A percentile compares a stretch with the other conserved stretches of the same genome.
These are phyloP conservation scores for Drosophila nr. perissopoda DNA, from an alignment of 2,888 invertebrate species.

Conservation along the genomic window DNA sequence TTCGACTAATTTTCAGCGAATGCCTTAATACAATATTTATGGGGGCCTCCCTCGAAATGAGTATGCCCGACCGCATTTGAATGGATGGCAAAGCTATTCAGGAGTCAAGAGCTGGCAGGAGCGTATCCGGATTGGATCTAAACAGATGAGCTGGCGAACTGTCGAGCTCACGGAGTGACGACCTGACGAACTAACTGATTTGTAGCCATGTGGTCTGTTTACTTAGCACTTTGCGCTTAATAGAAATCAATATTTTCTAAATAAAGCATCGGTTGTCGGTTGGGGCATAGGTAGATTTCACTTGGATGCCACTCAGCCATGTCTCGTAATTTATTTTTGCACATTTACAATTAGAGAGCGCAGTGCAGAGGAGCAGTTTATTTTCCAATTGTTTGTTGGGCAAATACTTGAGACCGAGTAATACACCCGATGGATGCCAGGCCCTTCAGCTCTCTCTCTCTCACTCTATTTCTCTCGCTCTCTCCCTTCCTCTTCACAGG, in stretches of 20 bases:
- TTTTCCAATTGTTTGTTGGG: constrained; percentile 76
- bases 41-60: constrained; percentile 44
- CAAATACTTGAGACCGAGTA: constrained; percentile 70
- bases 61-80: constrained; percentile 62
- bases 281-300: constrained; percentile 21
- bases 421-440: constrained; percentile 29
- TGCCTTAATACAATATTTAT: constrained; percentile 76
- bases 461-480: constrained; percentile 11
- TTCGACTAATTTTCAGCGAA: constrained; percentile 74
- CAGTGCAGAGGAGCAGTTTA: constrained; percentile 56
- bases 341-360: constrained; percentile 75
- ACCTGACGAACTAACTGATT: constrained; percentile 13
- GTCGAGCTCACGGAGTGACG: neutral
- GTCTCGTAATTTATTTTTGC: constrained; percentile 77
- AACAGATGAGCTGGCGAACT: constrained; percentile 4
- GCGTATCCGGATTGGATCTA: constrained; percentile 35
- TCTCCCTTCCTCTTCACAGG: neutral
- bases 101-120: constrained; percentile 56
- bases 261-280: constrained; percentile 50
- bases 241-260: constrained; percentile 79
- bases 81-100: constrained; percentile 50
- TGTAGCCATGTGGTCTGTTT: constrained; percentile 51
- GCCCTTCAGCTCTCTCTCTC: constrained; percentile 4
- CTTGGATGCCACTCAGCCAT: constrained; percentile 37
- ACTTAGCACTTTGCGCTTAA: constrained; percentile 68